Base-by-base conservation (phyloP, 2,888 invertebrate genomes). In the Nasonia oneida region DNA sequence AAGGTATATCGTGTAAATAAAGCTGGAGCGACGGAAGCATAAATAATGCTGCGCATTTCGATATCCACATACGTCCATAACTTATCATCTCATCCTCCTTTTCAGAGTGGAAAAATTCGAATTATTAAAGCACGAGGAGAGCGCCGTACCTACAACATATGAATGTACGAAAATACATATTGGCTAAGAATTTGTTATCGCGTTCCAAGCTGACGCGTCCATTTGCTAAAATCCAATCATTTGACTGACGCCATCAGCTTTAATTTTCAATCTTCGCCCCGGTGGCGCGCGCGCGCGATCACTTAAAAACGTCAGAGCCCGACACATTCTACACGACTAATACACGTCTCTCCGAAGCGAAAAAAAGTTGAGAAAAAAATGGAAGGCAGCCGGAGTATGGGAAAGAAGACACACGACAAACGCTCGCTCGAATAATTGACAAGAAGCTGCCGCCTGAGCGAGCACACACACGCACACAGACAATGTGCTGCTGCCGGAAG, bases 381-480 rank as follows among this genome's bases (percentile, higher is more conserved):
- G 37, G 57, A 50, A 81, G 73, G 47, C 47, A 47, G 47, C 14
- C 14, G 5, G 14, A 23, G 33, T 29, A 64, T n/a, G 50, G 14
- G 37, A 42, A 64, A 61, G 61, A 12, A 67, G 33, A 64, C 53
- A 70, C 70, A 71, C 73, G 23, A 73, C 23, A 78, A 50, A 67
- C 84, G 74, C 39, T 53, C 84, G 53, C 61, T 50, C 73, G 81
- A 85, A 81, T 85, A 85, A 85, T 85, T 85, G 85, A 85, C 85
- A 76, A 71, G 76, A 33, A 75, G 67, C 47, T 64, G 79, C n/a
- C 53, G 53, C 29, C 33, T 18, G 71, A 71, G 71, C 71, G 71
- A n/a, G 18, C 53, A 50, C 53, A 53, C 53, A 53, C 18, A 53
- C 53, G 18, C 18, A 15, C 15, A 53, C 37, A 39, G n/a, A 84